These are phyloP conservation scores for Alfaro cultratus DNA, from an alignment of 2,797 vertebrate genomes.

Conservation along the genomic window DNA sequence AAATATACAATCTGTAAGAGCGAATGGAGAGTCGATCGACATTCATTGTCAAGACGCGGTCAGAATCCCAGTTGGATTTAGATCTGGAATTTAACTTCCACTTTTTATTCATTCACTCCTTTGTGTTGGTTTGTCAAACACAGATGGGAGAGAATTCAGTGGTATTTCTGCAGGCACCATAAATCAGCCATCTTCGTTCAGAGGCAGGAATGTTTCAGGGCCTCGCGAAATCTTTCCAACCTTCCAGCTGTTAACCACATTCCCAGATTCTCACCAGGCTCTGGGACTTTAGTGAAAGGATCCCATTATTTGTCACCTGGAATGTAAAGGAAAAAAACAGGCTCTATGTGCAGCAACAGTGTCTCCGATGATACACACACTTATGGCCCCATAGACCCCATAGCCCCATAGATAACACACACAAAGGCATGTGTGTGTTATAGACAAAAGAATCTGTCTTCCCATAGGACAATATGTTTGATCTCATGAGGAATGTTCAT, in stretches of 20 bases:
- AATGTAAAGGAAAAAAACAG: not conserved
- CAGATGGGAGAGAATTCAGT: not conserved
- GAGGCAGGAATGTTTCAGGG: slow-evolving; percentile 67
- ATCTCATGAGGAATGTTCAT: not conserved
- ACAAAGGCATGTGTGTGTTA: not conserved
- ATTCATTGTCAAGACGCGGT: not conserved
- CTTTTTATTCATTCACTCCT: not conserved
- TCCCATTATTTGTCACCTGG: slow-evolving; percentile 68
- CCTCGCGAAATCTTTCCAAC: slow-evolving; percentile 60
- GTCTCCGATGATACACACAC: not conserved
- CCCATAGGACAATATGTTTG: not conserved
- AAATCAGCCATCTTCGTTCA: slow-evolving; percentile 16
- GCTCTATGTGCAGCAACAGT: not conserved
- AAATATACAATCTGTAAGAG: not conserved
- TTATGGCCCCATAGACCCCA: not conserved
- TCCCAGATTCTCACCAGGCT: not conserved
- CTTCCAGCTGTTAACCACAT: not conserved
- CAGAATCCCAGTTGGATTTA: not conserved
- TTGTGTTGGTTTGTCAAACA: slow-evolving; percentile 2
- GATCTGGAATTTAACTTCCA: not conserved
- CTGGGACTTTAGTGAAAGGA: slow-evolving; percentile 68
- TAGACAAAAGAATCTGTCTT: not conserved
- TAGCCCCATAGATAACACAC: no score
- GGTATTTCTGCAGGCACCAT: not conserved
- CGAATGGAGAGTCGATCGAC: not conserved